Base-by-base conservation (phyloP, 2,888 invertebrate genomes). In the Sinohyriopsis cumingii region DNA sequence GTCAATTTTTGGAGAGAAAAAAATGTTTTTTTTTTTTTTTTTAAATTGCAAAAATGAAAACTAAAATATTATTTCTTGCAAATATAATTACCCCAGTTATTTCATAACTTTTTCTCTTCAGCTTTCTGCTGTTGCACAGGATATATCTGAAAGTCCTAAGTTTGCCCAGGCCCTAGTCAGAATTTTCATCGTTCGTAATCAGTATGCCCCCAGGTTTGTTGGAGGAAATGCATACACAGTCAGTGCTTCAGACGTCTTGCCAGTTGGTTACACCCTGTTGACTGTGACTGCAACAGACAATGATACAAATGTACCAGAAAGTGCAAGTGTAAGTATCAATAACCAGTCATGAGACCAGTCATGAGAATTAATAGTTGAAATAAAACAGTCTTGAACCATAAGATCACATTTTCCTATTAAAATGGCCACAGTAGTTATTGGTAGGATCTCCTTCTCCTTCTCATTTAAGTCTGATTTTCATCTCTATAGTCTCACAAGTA, bases 151-250 rank as follows among this genome's bases (percentile, higher is more conserved):
- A 15, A 22, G 45, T n/a, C 82, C 81, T 2, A 80, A 77, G 70
- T 67, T 65, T 28, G 73, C 73, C 9, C 70, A 73, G 20, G 68
- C 73, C 19, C 68, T 54, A 18, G 73, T 83, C 12, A 69, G 59
- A 12, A 64, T 83, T 1, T 64, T 62, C 22, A 77, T 83, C 53
- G 75, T 80, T 6, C 73, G 83, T 19, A 83, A 83, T 64, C 56
- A 65, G 45, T 59, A 25, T 63, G 65, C 75, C 20, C 83, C 83
- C 15, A 25, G 25, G 22, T 82, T 82, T 33, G 7, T 7, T 25
- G 61, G 25, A 28, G 22, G 53, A 6, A 62, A 12, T 33, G n/a
- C n/a, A n/a, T 72, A 68, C 67, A 53, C 45, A 19, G 70, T 33
- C 22, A 56, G 20, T 20, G 78, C 68, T 18, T 66, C 56, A 20